Base-by-base conservation (phyloP, 37 sponge, comb jelly and placozoan species). In the Eunapius fragilis region DNA sequence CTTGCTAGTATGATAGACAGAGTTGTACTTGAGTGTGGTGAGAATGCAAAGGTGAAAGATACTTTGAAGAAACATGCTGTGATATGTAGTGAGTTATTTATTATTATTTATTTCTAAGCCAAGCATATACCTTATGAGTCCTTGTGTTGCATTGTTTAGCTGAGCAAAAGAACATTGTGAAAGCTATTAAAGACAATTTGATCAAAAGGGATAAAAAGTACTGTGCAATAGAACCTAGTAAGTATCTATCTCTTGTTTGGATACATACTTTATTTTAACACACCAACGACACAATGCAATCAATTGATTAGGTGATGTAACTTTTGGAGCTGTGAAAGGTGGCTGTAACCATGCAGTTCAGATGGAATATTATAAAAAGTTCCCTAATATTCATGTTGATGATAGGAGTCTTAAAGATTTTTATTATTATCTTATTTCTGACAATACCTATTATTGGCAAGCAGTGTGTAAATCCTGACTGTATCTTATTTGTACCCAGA, bases 1-100 rank as follows among this genome's bases (percentile, higher is more conserved):
- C 69, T 82, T 25, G 82, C 72, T 0, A 28, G 71, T 27, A 71
- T 82, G 73, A 49, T 82, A 25, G 38, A 82, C 2, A 68, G 33
- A 14, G 17, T 2, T 31, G 81, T 67, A n/a, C 23, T 37, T 70
- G 28, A 69, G 37, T 26, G 67, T 28, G 58, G 67, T 23, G 31
- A 31, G 19, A 37, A 33, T 19, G 67, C 50, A 11, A 67, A 79
- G 25, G 25, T 79, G 80, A 69, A 67, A 81, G 2, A 25, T 37
- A 37, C 28, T 28, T 37, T 81, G 37, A 31, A 9, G 24, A 37
- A 81, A 34, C 25, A 69, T 13, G 25, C 33, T 25, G 82, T 82
- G 24, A 24, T 71, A 23, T 58, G 58, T 58, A 17, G 58, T 58
- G 58, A 58, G 58, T 17, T 17, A 4, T 17, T 19, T 19, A 58